A percentile compares a stretch with the other conserved stretches of the same genome.
Evolutionary conservation across 2,113 vertebrate genomes (phyloP).

Genomic region (Odocoileus hemionus): DNA sequence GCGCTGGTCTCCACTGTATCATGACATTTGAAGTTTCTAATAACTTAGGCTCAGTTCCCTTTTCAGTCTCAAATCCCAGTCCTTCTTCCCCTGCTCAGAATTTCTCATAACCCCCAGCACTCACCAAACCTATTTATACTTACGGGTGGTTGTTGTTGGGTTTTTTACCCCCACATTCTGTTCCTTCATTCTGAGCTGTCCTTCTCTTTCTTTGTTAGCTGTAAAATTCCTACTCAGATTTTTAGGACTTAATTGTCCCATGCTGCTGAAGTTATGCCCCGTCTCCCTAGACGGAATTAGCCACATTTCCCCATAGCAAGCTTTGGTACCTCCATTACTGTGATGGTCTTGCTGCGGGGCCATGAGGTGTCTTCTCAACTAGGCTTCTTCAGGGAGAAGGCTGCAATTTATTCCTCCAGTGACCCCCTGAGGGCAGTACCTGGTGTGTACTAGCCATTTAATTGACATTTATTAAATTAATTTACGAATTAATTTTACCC

Average conservation of each 20-base stretch:
- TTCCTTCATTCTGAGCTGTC: background rate
- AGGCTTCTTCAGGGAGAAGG: background rate
- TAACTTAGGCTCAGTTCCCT: background rate
- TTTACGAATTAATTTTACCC: background rate
- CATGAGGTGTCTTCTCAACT: background rate
- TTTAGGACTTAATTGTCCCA: background rate
- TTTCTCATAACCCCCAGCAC: background rate
- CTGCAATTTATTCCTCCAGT: background rate
- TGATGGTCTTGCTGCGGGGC: background rate
- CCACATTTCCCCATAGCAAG: background rate
- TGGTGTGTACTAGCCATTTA: background rate
- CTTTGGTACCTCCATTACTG: too few species aligned
- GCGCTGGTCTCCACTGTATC: background rate
- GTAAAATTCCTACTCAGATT: background rate
- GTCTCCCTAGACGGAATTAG: background rate
- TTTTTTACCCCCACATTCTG: background rate
- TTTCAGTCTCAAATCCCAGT: background rate
- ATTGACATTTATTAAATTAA: constrained; percentile 24
- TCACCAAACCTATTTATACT: background rate
- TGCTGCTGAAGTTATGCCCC: background rate
- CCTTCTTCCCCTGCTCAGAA: background rate
- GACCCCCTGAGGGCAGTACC: background rate
- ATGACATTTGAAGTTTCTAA: background rate
- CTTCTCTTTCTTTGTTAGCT: background rate
- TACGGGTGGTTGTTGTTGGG: fast-evolving